Evolutionary conservation across 2,113 vertebrate species (phyloP).

Genomic region (Mobula birostris): DNA sequence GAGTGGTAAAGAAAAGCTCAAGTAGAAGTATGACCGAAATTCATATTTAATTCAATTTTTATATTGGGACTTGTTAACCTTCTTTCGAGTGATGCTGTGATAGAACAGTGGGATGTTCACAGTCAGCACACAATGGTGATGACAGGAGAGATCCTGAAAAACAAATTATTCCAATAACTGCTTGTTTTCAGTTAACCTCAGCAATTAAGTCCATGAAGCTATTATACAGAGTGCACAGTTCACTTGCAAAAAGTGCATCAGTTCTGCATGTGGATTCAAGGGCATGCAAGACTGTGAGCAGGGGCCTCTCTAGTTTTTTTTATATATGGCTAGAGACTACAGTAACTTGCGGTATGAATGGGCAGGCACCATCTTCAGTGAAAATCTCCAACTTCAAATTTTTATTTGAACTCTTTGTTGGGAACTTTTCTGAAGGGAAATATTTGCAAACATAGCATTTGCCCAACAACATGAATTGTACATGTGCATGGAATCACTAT

Average conservation of each 20-base stretch:
- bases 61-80: not conserved
- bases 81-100: not conserved
- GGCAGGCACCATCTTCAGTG: not conserved
- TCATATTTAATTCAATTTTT: not conserved
- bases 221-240: not conserved
- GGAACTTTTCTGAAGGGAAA: not conserved
- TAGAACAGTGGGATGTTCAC: not conserved
- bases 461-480: not conserved
- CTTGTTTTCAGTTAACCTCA: not conserved
- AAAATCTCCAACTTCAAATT: not conserved
- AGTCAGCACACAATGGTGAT: not conserved
- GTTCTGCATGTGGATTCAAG: not conserved
- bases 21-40: too few relatives aligned
- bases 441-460: not conserved
- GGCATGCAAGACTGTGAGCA: not conserved
- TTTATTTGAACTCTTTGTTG: not conserved
- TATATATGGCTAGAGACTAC: not conserved
- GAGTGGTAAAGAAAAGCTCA: too few relatives aligned
- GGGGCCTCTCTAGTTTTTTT: not conserved
- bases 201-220: not conserved
- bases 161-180: not conserved
- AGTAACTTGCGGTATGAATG: not conserved
- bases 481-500: not conserved
- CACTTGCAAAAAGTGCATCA: not conserved
- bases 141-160: not conserved